Evolutionary conservation across 2,888 invertebrate species (phyloP), one percentile per base, ranked within the genome.

Genomic region (Caenorhabditis becei): DNA sequence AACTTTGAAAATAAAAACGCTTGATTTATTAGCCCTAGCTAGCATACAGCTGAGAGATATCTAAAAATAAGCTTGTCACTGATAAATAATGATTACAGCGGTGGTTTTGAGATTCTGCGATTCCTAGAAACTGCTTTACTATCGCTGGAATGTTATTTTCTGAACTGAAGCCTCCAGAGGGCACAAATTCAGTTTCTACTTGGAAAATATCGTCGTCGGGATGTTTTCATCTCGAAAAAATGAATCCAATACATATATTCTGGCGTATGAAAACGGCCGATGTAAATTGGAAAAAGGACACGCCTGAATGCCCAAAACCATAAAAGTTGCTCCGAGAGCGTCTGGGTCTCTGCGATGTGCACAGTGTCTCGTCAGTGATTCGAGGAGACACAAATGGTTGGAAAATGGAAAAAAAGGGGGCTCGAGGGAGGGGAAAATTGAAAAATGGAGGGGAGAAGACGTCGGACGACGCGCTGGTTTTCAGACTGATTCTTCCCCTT

Each of bases 241-340:
- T 32, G 5, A 32, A 32, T 4, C 32, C 32, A n/a, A n/a, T n/a
- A n/a, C n/a, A n/a, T n/a, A n/a, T n/a, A n/a, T n/a, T n/a, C n/a
- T n/a, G n/a, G 32, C 41, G 14, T 41, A 14, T 5, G 16, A 41
- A 41, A 41, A 41, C 10, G 41, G 41, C n/a, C n/a, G 10, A 32
- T 32, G 32, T 32, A 2, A 54, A 28, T 18, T 18, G 49, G 49
- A 59, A 20, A 62, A 44, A 63, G 62, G 71, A 54, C 62, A 71
- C 63, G 71, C 62, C 71, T 63, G 71, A 71, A 53, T 71, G 71
- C 62, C 54, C 65, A 47, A 72, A 72, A 63, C 72, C 63, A 65
- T 65, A 72, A 72, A 72, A 72, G 65, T 58, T 56, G 63, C 59
- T 59, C 41, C 23, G 44, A 1, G n/a, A n/a, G 16, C 41, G 16